Evolutionary conservation across 2,888 invertebrate species (phyloP).

Genomic region (Eurytoma adleriae): DNA sequence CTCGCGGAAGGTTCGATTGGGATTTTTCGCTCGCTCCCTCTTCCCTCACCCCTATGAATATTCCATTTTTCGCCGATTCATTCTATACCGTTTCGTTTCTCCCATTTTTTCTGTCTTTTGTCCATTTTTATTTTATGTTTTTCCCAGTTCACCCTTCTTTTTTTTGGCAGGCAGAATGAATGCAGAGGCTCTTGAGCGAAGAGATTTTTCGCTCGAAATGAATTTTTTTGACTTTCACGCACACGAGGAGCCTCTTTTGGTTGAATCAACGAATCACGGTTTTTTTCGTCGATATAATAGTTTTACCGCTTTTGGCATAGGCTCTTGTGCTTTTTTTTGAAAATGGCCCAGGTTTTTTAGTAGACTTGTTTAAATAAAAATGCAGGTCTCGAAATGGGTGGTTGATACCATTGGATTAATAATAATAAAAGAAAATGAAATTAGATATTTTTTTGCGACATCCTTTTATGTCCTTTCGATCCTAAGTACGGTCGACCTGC

Average conservation of each 20-base stretch:
- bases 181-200: background rate
- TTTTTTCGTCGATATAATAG: background rate
- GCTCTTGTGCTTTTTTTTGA: no score
- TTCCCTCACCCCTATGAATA: constrained; percentile 37
- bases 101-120: background rate
- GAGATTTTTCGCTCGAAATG: constrained; percentile 19
- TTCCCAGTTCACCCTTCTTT: background rate
- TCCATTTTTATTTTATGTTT: no score
- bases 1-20: constrained; percentile 50
- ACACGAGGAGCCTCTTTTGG: background rate
- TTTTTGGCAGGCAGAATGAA: background rate
- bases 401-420: no score
- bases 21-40: background rate
- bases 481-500: no score
- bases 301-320: background rate
- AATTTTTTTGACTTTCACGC: constrained; percentile 25
- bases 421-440: no score
- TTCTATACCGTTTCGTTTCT: constrained; percentile 44
- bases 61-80: constrained; percentile 43
- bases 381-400: no score
- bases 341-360: no score
- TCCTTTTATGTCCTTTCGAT: no score
- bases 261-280: background rate
- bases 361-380: no score
- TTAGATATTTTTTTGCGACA: no score